Percentiles rank a stretch among this genome's conserved stretches.
Evolutionary conservation across 2,797 vertebrate genomes (phyloP).

Genomic region (Artibeus lituratus): DNA sequence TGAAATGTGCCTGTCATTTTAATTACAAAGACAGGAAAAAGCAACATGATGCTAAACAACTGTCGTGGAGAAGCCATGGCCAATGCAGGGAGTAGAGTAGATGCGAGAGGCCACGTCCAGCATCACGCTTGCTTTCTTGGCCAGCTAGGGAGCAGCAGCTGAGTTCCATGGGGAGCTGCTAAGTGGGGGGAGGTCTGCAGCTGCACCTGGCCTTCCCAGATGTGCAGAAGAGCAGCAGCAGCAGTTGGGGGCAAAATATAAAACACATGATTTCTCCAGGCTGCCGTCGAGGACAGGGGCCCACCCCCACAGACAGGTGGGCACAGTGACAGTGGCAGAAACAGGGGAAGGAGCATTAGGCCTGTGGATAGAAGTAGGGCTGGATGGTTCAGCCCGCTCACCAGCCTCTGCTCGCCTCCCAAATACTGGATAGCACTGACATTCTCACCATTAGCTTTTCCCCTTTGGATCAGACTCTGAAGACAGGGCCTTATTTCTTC

Average conservation of each 20-base stretch:
- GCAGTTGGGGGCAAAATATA: background rate
- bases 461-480: background rate
- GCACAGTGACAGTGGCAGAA: background rate
- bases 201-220: background rate
- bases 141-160: background rate
- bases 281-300: background rate
- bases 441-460: background rate
- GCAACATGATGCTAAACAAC: background rate
- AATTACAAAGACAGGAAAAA: conserved; percentile 16
- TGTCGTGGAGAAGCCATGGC: background rate
- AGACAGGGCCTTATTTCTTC: background rate
- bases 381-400: background rate
- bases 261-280: background rate
- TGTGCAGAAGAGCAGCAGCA: background rate
- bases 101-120: background rate
- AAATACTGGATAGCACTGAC: background rate
- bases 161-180: background rate
- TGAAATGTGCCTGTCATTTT: background rate
- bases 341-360: background rate
- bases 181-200: background rate
- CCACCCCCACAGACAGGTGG: background rate
- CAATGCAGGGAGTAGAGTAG: background rate
- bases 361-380: background rate
- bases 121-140: background rate
- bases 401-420: background rate